Conservation (phyloP, 2,113 vertebrate genomes). For the Choloepus hoffmanni region DNA sequence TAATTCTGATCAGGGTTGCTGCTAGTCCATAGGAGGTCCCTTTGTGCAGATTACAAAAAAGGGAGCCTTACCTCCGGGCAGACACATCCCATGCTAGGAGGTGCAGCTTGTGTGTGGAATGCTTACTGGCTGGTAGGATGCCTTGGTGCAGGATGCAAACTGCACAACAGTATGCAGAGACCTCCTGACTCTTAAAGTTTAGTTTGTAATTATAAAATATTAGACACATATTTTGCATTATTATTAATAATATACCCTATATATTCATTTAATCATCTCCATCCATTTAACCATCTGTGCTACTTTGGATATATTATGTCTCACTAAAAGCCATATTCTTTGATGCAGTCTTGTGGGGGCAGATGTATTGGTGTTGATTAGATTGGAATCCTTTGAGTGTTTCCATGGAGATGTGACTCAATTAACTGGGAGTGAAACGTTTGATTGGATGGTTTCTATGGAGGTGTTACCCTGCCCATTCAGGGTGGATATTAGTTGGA, state of each 20-base stretch:
- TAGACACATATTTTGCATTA: background rate
- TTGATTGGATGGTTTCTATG: no score
- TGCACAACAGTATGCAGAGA: background rate
- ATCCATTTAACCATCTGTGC: background rate
- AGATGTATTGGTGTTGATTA: no score
- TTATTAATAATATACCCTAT: background rate
- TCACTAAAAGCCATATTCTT: no score
- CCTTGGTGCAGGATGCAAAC: background rate
- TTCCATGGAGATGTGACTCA: no score
- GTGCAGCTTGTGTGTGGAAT: background rate
- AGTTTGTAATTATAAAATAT: slow-evolving; percentile 29
- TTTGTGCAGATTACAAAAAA: background rate
- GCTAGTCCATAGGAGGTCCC: background rate
- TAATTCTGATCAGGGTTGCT: background rate
- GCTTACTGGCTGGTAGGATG: background rate
- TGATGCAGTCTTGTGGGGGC: no score
- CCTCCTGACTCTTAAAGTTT: background rate
- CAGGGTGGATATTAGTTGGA: no score
- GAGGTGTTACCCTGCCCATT: no score
- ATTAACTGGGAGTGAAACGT: no score
- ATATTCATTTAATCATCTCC: background rate
- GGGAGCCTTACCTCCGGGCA: background rate
- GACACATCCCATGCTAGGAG: background rate
- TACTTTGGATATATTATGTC: no score
- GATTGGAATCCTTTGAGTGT: no score